Base-by-base conservation (phyloP, 1,140 invertebrate genomes). In the Lutraria rhynchaena region DNA sequence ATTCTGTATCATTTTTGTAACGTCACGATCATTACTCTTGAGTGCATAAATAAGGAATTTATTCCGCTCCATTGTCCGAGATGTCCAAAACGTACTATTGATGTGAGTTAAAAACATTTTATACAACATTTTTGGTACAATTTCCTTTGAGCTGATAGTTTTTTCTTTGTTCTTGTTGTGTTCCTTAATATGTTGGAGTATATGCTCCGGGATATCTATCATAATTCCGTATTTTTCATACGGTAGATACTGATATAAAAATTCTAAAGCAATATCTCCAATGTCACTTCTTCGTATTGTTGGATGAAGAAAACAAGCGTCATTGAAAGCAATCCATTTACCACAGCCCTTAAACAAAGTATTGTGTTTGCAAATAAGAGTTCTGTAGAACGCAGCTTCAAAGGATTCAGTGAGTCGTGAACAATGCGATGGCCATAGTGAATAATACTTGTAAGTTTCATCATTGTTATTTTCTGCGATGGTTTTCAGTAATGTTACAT, bases 371-470 rank as follows among this genome's bases (percentile, higher is more conserved):
- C 29, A 11, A 17, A 74, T 22, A 4, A 77, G 19, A 11, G 29
- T 15, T 35, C 24, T 77, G 31, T 65, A 53, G 27, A 65, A 77
- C 15, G 1, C 11, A 11, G 22, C 31, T 67, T 53, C 37, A 22
- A 67, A 65, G n/a, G 44, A 24, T 22, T 37, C 3, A 17, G 29
- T 31, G 15, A 44, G 7, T 1, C 13, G 17, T 15, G 46, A 27
- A 65, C 44, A 65, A n/a, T 24, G 15, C 3, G n/a, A 31, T 22
- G 74, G 74, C 74, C 74, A 65, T 41, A 65, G 9, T 9, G 60
- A 27, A 37, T 37, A 67, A 33, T 65, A 65, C 24, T 65, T 27
- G 49, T 65, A 77, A 11, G 22, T 22, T 19, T n/a, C 0, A 15
- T 22, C 1, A 17, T 27, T 17, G 22, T 37, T 35, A 19, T 13